Base-by-base conservation (phyloP, 2,888 invertebrate species). In the Apodemia mormo region DNA sequence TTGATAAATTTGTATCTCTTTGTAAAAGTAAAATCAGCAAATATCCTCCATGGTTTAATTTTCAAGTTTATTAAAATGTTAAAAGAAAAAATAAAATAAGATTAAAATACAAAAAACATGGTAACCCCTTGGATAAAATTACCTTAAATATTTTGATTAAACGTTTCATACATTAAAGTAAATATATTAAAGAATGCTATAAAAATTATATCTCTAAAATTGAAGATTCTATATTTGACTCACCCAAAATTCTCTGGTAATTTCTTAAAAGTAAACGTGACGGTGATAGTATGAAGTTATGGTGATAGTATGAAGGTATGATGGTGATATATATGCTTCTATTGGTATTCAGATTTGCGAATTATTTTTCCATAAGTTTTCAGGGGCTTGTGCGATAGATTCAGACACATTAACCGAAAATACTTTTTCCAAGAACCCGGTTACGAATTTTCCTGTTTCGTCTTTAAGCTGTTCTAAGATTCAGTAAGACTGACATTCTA, bases 61-160 rank as follows among this genome's bases (percentile, higher is more conserved):
- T 30, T 14, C 5, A 66, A 66, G 30, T 49, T 66, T 30, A 66
- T 66, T 10, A 66, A 49, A 45, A 45, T 66, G 29, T 30, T 66
- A 5, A 66, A 49, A 12, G 30, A 22, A 30, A 66, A 66, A 66
- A 29, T 14, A 49, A 49, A 7, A 10, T 54, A 1, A 54, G 40
- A 12, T 12, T 40, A 22, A 67, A 56, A 56, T 56, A 54, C 6
- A 67, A 67, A 56, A 67, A 67, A 22, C 56, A 40, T 56, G 14
- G 14, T 2, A 67, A 67, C 40, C 43, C 56, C 12, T 56, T 67
- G 12, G 67, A 56, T 22, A 67, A 67, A 37, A n/a, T 67, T 10
- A 22, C n/a, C 9, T 37, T 67, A 33, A 56, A 67, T 22, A 1
- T 37, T 22, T 5, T 56, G 12, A 67, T 54, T 10, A 67, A 67